These are phyloP conservation scores for Tragelaphus strepsiceros DNA, from an alignment of 2,113 vertebrate genomes.

Conservation along the genomic window DNA sequence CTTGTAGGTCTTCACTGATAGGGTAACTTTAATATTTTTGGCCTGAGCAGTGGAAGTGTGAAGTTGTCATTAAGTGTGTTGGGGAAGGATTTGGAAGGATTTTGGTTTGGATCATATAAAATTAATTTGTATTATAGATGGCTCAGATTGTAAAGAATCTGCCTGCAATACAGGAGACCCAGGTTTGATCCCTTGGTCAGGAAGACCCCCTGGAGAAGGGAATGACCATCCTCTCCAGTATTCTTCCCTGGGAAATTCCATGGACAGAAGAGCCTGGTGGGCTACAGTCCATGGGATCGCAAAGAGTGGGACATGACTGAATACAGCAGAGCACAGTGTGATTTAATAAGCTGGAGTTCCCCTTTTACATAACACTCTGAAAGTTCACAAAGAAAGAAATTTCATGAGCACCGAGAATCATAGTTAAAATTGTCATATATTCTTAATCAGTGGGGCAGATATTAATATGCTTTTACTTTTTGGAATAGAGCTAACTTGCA, in stretches of 20 bases:
- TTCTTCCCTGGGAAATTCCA: neutral
- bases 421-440: conserved; percentile 44
- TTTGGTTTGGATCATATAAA: neutral
- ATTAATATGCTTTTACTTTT: conserved; percentile 56
- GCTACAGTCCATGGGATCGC: neutral
- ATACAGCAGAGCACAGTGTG: neutral
- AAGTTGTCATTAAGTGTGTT: neutral
- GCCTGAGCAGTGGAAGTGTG: neutral
- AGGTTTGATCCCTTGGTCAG: neutral
- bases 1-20: neutral
- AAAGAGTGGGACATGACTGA: neutral
- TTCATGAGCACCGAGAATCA: conserved; percentile 62
- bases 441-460: conserved; percentile 59
- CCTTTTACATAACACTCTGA: conserved; percentile 43
- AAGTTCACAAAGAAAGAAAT: conserved; percentile 61
- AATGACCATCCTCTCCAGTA: neutral
- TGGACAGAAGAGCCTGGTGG: neutral
- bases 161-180: neutral
- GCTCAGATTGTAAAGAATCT: neutral
- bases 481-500: conserved; percentile 40
- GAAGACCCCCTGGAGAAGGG: neutral
- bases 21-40: neutral
- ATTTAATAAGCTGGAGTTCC: conserved; percentile 18
- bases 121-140: neutral
- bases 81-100: neutral